Base-by-base conservation (phyloP, 1,140 invertebrate species). In the Calycopis cecrops region DNA sequence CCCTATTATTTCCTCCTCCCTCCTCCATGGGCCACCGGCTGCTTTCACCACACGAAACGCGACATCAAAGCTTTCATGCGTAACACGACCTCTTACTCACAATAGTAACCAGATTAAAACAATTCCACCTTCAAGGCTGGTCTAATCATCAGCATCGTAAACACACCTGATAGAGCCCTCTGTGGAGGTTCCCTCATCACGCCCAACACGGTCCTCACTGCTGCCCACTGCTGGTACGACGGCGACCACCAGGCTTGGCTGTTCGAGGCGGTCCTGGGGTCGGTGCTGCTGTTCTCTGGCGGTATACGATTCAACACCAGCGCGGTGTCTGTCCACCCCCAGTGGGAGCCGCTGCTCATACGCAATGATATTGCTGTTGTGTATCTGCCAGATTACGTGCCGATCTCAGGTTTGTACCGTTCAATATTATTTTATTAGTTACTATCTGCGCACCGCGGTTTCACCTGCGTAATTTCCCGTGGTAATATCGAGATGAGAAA, bases 151-250 rank as follows among this genome's bases (percentile, higher is more conserved):
- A 57, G 64, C 33, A 60, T 73, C 12, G 10, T 44, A 0, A 28
- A 17, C 11, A 57, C 34, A n/a, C 59, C 48, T 9, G 63, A 61
- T 28, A 57, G 52, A 10, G 65, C 59, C 14, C 56, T 73, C 0
- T 75, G 74, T 47, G 74, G 72, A 1, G 72, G 60, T 11, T 68
- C 63, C 0, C 55, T 77, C 0, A 14, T 77, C 11, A 64, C 33
- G 7, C 40, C 38, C 1, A 63, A 57, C 6, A 60, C 64, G 9
- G 52, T 77, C 0, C 11, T 73, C n/a, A 78, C 75, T 0, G 75
- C 75, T 18, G 72, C 72, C 1, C 74, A 77, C 53, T 77, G 74
- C 55, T 77, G 72, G 70, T 62, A 57, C 34, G 68, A 71, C 16
- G 68, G 68, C 0, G 12, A 37, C 9, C 63, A 69, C 59, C 70